A percentile compares a stretch with the other conserved stretches of the same genome.
phyloP scores from a whole-genome alignment of 2,113 vertebrate genomes.

The Cardinalis cardinalis region DNA sequence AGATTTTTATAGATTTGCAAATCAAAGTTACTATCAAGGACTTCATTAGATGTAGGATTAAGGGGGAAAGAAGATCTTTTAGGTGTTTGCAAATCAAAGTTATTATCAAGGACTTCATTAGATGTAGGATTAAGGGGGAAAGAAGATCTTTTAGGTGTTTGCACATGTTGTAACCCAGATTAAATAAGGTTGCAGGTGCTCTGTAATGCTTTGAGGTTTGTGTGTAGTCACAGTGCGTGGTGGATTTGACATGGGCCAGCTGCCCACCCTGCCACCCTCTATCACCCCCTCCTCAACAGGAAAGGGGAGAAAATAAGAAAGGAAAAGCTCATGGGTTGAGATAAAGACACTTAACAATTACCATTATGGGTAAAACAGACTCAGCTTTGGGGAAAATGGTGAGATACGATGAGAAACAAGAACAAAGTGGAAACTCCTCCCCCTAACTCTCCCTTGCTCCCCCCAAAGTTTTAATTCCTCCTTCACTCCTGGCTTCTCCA shows the following conservation, averaged over 20 bases:
- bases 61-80: not conserved
- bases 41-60: not conserved
- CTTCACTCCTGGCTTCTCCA: not conserved
- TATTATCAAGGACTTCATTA: not conserved
- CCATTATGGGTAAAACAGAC: not conserved
- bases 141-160: not conserved
- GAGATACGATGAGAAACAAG: not conserved
- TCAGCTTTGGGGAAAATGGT: not conserved
- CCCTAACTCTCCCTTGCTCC: accelerated
- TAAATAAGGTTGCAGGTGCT: not conserved
- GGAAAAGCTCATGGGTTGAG: not conserved
- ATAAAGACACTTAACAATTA: not conserved
- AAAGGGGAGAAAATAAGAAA: not conserved
- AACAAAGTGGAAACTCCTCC: not conserved
- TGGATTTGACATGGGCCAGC: not conserved
- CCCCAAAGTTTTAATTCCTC: accelerated
- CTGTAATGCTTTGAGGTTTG: not conserved
- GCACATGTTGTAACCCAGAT: not conserved
- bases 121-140: not conserved
- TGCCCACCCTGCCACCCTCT: not conserved
- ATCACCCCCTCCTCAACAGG: not conserved
- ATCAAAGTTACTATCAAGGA: not conserved
- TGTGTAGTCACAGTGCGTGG: not conserved
- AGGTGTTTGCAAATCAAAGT: not conserved
- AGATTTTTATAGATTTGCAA: not conserved